A percentile compares a stretch with the other conserved stretches of the same genome.
Evolutionary conservation across 1,140 invertebrate genomes (phyloP).

Genomic region (Cotesia vestalis): DNA sequence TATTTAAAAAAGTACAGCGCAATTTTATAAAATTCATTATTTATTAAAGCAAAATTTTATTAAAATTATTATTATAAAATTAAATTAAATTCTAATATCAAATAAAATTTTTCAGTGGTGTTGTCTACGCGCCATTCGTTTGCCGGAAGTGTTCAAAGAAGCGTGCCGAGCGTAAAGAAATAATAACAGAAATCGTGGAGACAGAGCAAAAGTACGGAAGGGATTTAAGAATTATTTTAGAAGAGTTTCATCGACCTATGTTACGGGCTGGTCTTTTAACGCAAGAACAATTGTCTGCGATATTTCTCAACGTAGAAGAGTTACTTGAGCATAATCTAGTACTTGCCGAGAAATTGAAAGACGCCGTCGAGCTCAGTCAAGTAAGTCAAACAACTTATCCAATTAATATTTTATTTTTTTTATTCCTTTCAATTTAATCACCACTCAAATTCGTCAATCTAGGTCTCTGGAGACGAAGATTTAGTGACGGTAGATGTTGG

Average conservation of each 20-base stretch:
- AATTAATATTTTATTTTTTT: neutral
- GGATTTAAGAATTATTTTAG: slow-evolving; percentile 89
- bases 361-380: slow-evolving; percentile 84
- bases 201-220: slow-evolving; percentile 95
- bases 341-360: slow-evolving; percentile 85
- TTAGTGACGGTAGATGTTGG: slow-evolving; percentile 90
- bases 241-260: slow-evolving; percentile 95
- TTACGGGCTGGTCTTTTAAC: slow-evolving; percentile 85
- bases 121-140: slow-evolving; percentile 79
- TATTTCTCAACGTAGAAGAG: slow-evolving; percentile 95
- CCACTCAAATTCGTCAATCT: too few relatives aligned
- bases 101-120: slow-evolving; percentile 65
- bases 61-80: too few relatives aligned
- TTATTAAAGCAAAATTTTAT: too few relatives aligned
- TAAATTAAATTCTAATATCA: neutral
- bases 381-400: slow-evolving; percentile 39
- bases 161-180: slow-evolving; percentile 89
- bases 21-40: too few relatives aligned
- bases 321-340: slow-evolving; percentile 87
- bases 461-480: slow-evolving; percentile 76
- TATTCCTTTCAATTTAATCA: neutral
- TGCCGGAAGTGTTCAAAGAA: slow-evolving; percentile 90
- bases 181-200: slow-evolving; percentile 94
- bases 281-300: slow-evolving; percentile 83
- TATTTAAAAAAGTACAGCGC: too few relatives aligned